A percentile compares a stretch with the other conserved stretches of the same genome.
Conservation (phyloP, 2,888 invertebrate species). For the Ennomos quercinarius region DNA sequence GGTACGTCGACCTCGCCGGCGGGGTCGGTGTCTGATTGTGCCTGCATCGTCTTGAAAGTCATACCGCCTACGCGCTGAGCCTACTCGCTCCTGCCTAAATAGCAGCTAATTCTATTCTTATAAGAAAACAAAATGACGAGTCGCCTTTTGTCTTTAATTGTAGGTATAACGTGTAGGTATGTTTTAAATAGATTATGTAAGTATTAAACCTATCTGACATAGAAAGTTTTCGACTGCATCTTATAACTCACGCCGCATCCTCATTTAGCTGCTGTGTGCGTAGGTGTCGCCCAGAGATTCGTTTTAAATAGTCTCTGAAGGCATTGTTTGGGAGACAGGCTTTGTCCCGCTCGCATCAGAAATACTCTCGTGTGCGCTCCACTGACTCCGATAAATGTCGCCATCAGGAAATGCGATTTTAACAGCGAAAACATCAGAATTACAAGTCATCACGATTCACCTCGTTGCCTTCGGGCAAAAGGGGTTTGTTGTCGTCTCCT, state of each 20-base stretch:
- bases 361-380: conserved; percentile 73
- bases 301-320: conserved; percentile 75
- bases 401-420: conserved; percentile 83
- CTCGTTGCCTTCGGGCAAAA: conserved; percentile 78
- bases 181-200: no score
- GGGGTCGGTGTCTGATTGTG: no score
- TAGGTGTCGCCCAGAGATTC: conserved; percentile 76
- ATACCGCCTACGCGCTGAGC: no score
- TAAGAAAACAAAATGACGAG: no score
- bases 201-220: no score
- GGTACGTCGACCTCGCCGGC: no score
- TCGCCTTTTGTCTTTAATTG: no score
- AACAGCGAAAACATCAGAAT: conserved; percentile 82
- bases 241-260: conserved; percentile 47
- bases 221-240: conserved; percentile 10
- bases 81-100: no score
- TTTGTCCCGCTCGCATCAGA: conserved; percentile 67
- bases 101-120: no score
- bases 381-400: conserved; percentile 71
- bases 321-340: conserved; percentile 69
- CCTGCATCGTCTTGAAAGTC: no score
- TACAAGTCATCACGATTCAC: conserved; percentile 80
- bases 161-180: no score
- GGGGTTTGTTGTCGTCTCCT: conserved; percentile 75
- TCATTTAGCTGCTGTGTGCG: conserved; percentile 53